These are phyloP conservation scores for Melierax canorus DNA, from an alignment of 2,113 vertebrate genomes.

Conservation along the genomic window DNA sequence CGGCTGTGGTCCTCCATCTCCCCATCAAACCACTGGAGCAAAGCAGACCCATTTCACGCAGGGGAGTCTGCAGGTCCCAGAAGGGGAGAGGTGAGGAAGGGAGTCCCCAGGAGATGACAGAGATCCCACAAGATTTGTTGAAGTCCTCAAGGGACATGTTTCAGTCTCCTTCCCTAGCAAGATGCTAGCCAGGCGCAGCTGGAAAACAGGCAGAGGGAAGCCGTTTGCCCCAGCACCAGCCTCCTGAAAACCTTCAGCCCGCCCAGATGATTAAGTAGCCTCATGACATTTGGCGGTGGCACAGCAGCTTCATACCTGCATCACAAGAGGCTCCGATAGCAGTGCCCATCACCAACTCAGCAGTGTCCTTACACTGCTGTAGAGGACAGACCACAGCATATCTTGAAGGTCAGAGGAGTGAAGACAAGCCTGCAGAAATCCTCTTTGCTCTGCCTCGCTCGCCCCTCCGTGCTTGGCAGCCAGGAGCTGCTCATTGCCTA, in stretches of 20 bases:
- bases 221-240: rapidly evolving
- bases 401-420: neutral
- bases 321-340: neutral
- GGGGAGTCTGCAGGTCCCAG: neutral
- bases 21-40: neutral
- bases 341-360: neutral
- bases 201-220: neutral
- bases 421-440: neutral
- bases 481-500: neutral
- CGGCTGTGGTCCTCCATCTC: neutral
- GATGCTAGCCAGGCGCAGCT: neutral
- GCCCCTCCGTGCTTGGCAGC: neutral
- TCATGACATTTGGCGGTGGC: neutral
- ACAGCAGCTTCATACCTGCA: neutral
- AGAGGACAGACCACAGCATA: neutral
- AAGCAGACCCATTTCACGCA: neutral
- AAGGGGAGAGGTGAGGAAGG: neutral
- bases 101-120: neutral
- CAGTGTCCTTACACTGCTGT: neutral
- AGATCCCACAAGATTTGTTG: neutral
- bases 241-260: neutral
- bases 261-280: neutral
- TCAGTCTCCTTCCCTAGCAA: neutral
- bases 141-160: rapidly evolving
- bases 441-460: neutral